A percentile compares a stretch with the other conserved stretches of the same genome.
Conservation (phyloP, 2,888 invertebrate species). For the Ophion obscuratus region DNA sequence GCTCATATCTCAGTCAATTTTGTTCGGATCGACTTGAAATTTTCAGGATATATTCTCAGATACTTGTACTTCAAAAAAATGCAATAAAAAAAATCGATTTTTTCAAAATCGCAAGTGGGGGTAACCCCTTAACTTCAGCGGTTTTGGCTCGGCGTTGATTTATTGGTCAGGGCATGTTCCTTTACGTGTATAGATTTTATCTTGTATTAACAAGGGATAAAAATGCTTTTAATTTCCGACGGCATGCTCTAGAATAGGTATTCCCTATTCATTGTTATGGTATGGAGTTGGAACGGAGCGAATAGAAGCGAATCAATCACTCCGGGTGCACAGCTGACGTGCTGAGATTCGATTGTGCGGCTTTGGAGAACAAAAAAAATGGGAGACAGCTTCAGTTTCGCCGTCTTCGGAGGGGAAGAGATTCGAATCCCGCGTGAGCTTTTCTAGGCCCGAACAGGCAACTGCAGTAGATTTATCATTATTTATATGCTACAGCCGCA, state of each 20-base stretch:
- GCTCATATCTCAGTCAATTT: too few relatives aligned
- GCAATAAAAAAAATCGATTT: too few relatives aligned
- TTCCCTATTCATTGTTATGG: constrained; percentile 16
- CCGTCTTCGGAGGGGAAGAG: constrained; percentile 42
- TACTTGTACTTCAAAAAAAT: too few relatives aligned
- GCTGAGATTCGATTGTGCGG: constrained; percentile 79
- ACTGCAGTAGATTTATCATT: constrained; percentile 78
- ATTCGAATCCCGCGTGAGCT: constrained; percentile 48
- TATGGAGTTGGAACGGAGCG: constrained; percentile 66
- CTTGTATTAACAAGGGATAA: constrained; percentile 29
- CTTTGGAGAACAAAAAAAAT: constrained; percentile 73
- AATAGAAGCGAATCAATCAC: constrained; percentile 80
- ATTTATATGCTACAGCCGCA: constrained; percentile 72
- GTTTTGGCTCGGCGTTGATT: too few relatives aligned
- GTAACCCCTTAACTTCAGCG: too few relatives aligned
- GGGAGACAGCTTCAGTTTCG: constrained; percentile 62
- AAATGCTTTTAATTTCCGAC: constrained; percentile 37
- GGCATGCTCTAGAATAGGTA: not conserved
- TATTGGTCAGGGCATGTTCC: too few relatives aligned
- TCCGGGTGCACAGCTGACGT: constrained; percentile 74
- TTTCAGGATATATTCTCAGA: too few relatives aligned
- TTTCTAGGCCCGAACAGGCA: constrained; percentile 70
- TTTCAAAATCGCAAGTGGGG: too few relatives aligned
- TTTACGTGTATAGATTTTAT: not conserved
- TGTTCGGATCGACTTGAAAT: too few relatives aligned